Base-by-base conservation (phyloP, 2,797 vertebrate species). In the Brachyalestes nurse region DNA sequence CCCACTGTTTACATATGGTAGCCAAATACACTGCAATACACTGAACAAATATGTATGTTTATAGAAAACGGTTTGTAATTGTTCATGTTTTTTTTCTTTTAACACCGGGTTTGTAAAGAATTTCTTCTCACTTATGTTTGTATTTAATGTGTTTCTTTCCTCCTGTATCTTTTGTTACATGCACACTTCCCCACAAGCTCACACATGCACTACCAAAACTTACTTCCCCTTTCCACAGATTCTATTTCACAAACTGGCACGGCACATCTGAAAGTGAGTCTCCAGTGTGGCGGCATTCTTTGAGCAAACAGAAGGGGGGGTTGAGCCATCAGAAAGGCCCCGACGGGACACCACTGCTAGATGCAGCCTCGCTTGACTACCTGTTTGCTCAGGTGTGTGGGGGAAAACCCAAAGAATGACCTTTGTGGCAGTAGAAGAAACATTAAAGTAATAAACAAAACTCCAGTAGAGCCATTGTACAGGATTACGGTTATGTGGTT, bases 171-270 rank as follows among this genome's bases (percentile, higher is more conserved):
- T 19, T 9, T 74, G 4, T 34, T 14, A 25, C 51, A 25, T 19
- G 53, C 38, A 67, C 7, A 57, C 21, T 14, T 9, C 51, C 14
- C 3, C 9, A 64, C 7, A 40, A 7, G 21, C 10, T 57, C 6
- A 45, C 16, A 66, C 45, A 19, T 60, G 61, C 72, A 62, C 1
- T 47, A 12, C 57, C 55, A 55, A 58, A 25, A 5, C 16, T 3
- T 45, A 67, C 21, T 16, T 17, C 67, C 25, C 79, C 47, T 83
- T n/a, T 45, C 58, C 2, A 66, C 86, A 99, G 98, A 80, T 99
- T 96, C 86, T 97, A 98, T 90, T 99, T 99, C 86, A 95, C 92
- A 84, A 99, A 99, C 89, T 99, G 98, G 98, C 98, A 99, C 0
- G 96, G 98, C n/a, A 97, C 96, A 58, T 97, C 93, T 8, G 97